Evolutionary conservation across 2,797 vertebrate species (phyloP).

Genomic region (Pseudochaenichthys georgianus): DNA sequence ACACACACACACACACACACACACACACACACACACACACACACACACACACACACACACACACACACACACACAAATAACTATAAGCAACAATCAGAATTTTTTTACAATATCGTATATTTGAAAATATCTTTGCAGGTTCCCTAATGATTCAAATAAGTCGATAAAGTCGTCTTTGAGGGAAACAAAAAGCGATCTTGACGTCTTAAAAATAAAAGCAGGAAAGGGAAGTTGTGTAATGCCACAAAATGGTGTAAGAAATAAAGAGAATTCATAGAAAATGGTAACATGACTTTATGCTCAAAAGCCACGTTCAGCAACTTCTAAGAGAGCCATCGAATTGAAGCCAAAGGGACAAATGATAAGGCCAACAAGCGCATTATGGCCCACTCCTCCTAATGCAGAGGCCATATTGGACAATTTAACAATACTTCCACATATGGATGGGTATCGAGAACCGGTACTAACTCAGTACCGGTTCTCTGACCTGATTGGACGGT

Average conservation of each 20-base stretch:
- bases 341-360: conserved; percentile 48
- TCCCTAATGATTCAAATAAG: too few relatives aligned
- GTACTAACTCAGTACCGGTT: too few relatives aligned
- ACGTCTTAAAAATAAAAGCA: too few relatives aligned
- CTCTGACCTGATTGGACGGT: too few relatives aligned
- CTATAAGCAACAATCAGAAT: too few relatives aligned
- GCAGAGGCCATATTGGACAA: conserved; percentile 19
- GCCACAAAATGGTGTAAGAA: not conserved
- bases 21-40: not conserved
- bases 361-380: conserved; percentile 43
- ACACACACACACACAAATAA: not conserved
- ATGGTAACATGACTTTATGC: not conserved
- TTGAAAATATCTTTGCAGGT: too few relatives aligned
- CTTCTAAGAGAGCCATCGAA: conserved; percentile 37
- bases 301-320: conserved; percentile 23
- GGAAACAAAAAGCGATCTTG: too few relatives aligned
- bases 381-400: conserved; percentile 44
- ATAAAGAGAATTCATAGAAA: not conserved
- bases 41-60: conserved; percentile 5
- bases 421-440: conserved; percentile 31
- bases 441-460: too few relatives aligned
- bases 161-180: too few relatives aligned
- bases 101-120: too few relatives aligned
- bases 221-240: too few relatives aligned
- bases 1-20: conserved; percentile 9